Evolutionary conservation across 2,113 vertebrate genomes (phyloP), one percentile per base, ranked within the genome.

Genomic region (Arothron firmamentum): DNA sequence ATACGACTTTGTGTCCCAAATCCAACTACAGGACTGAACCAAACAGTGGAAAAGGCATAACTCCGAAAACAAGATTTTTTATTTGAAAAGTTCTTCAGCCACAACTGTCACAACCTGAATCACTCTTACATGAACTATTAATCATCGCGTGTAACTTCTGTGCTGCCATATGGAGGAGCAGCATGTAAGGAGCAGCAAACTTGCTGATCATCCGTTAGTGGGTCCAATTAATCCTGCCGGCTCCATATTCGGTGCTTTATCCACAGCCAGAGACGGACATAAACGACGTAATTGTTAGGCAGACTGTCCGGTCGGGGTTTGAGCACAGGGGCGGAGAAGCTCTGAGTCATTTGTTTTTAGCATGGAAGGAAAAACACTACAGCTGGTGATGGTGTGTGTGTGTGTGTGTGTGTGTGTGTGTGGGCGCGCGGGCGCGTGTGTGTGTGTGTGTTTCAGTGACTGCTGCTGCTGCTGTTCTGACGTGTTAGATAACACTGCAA

Each of bases 151-250:
- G 92, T 91, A 92, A 93, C 93, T 93, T 94, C 92, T 92, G 92
- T 90, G 92, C 90, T 93, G 91, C 94, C 95, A 97, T 95, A 97
- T 97, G 94, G 96, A 92, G 90, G 86, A 96, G 90, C 94, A 95
- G 94, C 94, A 95, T 95, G 94, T 90, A 92, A 93, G 86, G 86
- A 93, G 91, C 87, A 91, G 63, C 91, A 94, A 94, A 97, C 91
- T 94, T 97, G 94, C 94, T 96, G 94, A 97, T 97, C 92, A 92
- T 89, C 91, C 89, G 92, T 94, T 95, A 95, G 93, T 93, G 91
- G 91, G 90, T 92, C 92, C 93, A 94, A 96, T 96, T 96, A 97
- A 96, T 95, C 93, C 92, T 92, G 88, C 92, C 86, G 82, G 89
- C 93, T 92, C 92, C 92, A 93, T 92, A 88, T 92, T 91, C 91